These are phyloP conservation scores for Muntiacus reevesi DNA, from an alignment of 2,113 vertebrate species.

Conservation along the genomic window DNA sequence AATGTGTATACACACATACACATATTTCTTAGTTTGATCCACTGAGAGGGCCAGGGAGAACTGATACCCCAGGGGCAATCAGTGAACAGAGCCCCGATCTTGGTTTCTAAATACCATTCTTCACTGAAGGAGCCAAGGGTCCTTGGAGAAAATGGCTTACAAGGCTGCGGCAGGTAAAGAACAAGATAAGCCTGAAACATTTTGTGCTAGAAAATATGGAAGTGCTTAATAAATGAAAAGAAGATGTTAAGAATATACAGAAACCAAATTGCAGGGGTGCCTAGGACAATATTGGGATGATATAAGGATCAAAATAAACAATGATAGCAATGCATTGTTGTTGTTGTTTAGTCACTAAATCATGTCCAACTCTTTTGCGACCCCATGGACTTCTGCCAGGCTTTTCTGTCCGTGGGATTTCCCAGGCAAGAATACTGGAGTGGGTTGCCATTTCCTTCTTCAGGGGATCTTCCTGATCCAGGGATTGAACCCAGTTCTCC, in stretches of 20 bases:
- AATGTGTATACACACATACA: too few species aligned
- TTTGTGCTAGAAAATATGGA: not conserved
- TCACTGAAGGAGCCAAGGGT: not conserved
- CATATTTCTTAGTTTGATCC: not conserved
- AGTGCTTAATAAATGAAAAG: not conserved
- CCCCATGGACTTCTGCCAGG: not conserved
- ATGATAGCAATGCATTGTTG: not conserved
- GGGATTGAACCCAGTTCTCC: not conserved
- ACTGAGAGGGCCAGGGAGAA: not conserved
- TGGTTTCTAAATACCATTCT: not conserved
- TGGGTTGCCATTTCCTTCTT: not conserved
- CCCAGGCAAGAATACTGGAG: not conserved
- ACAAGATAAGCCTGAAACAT: not conserved
- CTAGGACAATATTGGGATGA: not conserved
- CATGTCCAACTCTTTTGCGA: not conserved
- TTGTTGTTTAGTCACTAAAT: not conserved
- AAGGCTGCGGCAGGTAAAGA: not conserved
- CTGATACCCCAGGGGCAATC: not conserved
- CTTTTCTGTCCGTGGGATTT: not conserved
- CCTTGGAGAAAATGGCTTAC: not conserved
- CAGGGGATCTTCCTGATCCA: not conserved
- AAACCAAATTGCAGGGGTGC: not conserved
- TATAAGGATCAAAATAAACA: not conserved
- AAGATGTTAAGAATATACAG: not conserved
- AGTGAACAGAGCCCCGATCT: not conserved